These are phyloP conservation scores for Protobothrops flavoviridis DNA, from an alignment of 2,113 vertebrate species.

Conservation along the genomic window DNA sequence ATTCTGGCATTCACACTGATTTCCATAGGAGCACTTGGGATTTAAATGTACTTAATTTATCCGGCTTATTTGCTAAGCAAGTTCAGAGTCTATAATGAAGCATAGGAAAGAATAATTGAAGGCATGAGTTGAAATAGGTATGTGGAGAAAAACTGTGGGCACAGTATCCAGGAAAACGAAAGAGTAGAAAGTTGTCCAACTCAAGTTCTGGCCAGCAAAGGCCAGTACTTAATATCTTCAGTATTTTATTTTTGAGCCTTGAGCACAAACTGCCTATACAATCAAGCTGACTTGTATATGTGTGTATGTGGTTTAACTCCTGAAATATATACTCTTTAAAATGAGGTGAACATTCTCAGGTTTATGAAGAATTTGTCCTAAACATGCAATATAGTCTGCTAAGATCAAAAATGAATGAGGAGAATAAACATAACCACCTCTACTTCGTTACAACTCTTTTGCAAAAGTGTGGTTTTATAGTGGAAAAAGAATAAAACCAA, in stretches of 20 bases:
- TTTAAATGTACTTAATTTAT: not conserved
- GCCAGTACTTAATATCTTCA: not conserved
- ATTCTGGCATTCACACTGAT: not conserved
- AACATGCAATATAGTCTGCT: not conserved
- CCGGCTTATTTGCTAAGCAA: not conserved
- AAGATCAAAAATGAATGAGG: not conserved
- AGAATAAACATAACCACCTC: not conserved
- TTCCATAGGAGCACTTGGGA: not conserved
- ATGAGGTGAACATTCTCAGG: constrained; percentile 5
- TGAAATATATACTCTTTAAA: not conserved
- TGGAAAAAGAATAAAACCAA: not conserved
- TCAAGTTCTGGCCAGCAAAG: not conserved
- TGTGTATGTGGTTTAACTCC: not conserved
- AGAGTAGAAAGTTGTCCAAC: not conserved
- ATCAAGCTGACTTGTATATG: not conserved
- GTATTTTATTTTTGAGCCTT: not conserved
- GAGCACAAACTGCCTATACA: constrained; percentile 9
- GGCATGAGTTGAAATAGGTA: not conserved
- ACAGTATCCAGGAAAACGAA: not conserved
- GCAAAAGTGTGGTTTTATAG: constrained; percentile 4
- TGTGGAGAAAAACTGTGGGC: not conserved
- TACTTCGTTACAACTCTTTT: not conserved
- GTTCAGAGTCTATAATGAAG: not conserved
- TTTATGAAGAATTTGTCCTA: not conserved
- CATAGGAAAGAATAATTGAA: not conserved